These are phyloP conservation scores for Calephelis virginiensis DNA, from an alignment of 1,140 invertebrate genomes.

Conservation along the genomic window DNA sequence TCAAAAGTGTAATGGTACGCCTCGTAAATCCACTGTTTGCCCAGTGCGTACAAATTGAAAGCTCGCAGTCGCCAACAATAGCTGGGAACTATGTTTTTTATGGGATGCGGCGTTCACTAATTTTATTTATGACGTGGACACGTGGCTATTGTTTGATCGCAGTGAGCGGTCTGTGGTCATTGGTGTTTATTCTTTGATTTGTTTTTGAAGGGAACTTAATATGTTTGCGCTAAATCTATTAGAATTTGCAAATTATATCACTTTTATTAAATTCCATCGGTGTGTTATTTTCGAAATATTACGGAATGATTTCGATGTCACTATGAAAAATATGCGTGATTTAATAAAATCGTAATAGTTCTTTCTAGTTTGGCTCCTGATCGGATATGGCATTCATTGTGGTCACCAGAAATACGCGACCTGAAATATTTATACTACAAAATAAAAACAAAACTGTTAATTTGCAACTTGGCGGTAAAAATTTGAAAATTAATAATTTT, in stretches of 20 bases:
- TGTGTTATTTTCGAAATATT: too few species aligned
- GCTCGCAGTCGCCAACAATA: constrained; percentile 36
- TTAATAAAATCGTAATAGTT: too few species aligned
- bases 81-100: constrained; percentile 40
- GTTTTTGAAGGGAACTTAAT: neutral
- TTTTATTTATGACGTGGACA: constrained; percentile 62
- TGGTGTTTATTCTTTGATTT: constrained; percentile 22
- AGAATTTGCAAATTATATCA: neutral
- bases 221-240: too few species aligned
- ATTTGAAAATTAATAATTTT: too few species aligned
- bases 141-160: constrained; percentile 43
- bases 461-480: too few species aligned
- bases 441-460: too few species aligned
- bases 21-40: constrained; percentile 44
- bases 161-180: constrained; percentile 1
- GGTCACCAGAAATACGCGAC: too few species aligned
- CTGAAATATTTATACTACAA: too few species aligned
- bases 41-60: constrained; percentile 64
- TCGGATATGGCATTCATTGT: too few species aligned
- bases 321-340: too few species aligned
- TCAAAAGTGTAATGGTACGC: constrained; percentile 32
- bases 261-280: neutral
- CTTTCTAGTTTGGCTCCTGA: too few species aligned
- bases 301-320: too few species aligned
- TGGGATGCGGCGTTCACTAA: constrained; percentile 44